These are phyloP conservation scores for Eupristina koningsbergeri DNA, from an alignment of 1,140 invertebrate genomes.

Conservation along the genomic window DNA sequence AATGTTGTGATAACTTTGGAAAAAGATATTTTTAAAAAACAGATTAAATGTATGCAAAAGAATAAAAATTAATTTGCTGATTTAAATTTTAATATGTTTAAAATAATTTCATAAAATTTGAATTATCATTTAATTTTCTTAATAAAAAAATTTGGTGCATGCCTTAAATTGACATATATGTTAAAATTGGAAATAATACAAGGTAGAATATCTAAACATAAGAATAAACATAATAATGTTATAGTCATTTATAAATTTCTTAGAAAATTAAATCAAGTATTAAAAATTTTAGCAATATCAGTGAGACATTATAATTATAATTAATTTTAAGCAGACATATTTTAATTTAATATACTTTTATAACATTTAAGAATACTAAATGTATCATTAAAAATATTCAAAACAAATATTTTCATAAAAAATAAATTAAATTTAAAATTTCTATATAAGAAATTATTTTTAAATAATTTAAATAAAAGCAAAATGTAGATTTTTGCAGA, in stretches of 20 bases:
- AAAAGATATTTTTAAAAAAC: background rate
- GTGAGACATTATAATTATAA: background rate
- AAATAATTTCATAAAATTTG: too few species aligned
- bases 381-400: background rate
- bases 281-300: background rate
- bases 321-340: background rate
- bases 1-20: background rate
- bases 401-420: too few species aligned
- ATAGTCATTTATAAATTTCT: background rate
- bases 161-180: background rate
- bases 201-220: background rate
- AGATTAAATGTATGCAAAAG: conserved; percentile 1
- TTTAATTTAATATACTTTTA: background rate
- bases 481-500: too few species aligned
- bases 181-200: background rate
- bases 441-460: too few species aligned
- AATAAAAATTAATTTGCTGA: background rate
- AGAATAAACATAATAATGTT: background rate
- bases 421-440: too few species aligned
- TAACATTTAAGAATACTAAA: background rate
- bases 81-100: too few species aligned
- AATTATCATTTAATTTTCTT: too few species aligned
- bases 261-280: background rate
- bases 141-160: too few species aligned
- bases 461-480: too few species aligned